Base-by-base conservation (phyloP, 1,140 invertebrate species). In the Drosophila quadrilineata region DNA sequence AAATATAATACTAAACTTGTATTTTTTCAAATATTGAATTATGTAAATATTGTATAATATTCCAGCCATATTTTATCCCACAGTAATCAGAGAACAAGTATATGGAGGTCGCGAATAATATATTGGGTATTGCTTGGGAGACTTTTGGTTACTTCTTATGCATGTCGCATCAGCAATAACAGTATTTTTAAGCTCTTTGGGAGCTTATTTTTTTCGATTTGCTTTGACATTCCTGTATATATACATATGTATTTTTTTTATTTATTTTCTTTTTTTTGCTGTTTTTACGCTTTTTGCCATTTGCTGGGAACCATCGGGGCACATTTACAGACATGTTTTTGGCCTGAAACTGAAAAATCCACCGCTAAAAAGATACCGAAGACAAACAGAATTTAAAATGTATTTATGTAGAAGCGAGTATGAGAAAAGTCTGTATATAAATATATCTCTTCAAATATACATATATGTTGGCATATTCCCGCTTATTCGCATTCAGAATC, bases 81-180 rank as follows among this genome's bases (percentile, higher is more conserved):
- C n/a, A n/a, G n/a, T n/a, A n/a, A n/a, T n/a, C n/a, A n/a, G n/a
- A n/a, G n/a, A n/a, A n/a, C n/a, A n/a, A n/a, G n/a, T n/a, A n/a
- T n/a, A n/a, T n/a, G n/a, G n/a, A n/a, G n/a, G n/a, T n/a, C n/a
- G n/a, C n/a, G n/a, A n/a, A n/a, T n/a, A n/a, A n/a, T n/a, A n/a
- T n/a, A n/a, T 16, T 28, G 21, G 41, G 2, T n/a, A 28, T 10
- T 6, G 33, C 21, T 45, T 28, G 24, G 3, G 8, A 3, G 8
- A 17, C 4, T 46, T 16, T 10, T 56, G 62, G 69, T 79, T 57
- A 71, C 73, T 86, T 71, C 66, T 76, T 87, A 86, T 86, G 70
- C 82, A 82, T 65, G 82, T 84, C 84, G 70, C 82, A 86, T 86
- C 75, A 53, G 69, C 68, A 73, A 86, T 86, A 77, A 86, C 63